These are phyloP conservation scores for Eutrigla gurnardus DNA, from an alignment of 2,797 vertebrate genomes.

Conservation along the genomic window DNA sequence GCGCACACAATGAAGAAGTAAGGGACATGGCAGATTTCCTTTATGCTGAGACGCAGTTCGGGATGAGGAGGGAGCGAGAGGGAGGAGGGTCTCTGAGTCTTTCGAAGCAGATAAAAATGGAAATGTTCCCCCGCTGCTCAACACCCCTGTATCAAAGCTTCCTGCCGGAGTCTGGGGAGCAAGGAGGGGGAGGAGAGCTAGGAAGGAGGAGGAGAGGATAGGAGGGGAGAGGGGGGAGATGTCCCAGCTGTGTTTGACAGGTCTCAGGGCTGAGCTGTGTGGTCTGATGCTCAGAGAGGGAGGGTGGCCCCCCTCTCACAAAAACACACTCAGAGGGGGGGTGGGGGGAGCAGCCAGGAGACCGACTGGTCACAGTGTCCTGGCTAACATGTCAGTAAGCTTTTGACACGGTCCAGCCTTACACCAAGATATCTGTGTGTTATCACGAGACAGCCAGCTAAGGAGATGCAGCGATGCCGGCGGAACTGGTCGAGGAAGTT, in stretches of 20 bases:
- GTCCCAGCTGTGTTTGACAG: conserved; percentile 86
- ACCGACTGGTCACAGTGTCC: conserved; percentile 70
- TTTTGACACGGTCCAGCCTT: conserved; percentile 69
- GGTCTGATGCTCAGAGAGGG: conserved; percentile 73
- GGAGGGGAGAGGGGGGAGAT: conserved; percentile 57
- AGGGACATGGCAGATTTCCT: conserved; percentile 63
- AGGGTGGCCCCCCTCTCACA: conserved; percentile 11
- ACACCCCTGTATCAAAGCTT: conserved; percentile 80
- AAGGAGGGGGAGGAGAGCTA: conserved; percentile 52
- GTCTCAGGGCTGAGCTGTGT: conserved; percentile 80
- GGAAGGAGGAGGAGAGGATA: conserved; percentile 53
- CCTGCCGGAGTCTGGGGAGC: conserved; percentile 73
- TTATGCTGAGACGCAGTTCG: conserved; percentile 77
- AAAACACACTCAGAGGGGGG: conserved; percentile 13
- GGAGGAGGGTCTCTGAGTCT: conserved; percentile 71
- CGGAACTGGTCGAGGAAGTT: conserved; percentile 5
- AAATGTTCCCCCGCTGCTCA: conserved; percentile 75
- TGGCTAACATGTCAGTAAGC: conserved; percentile 73
- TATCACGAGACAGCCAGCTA: conserved; percentile 41
- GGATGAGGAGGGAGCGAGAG: conserved; percentile 58
- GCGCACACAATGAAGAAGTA: conserved; percentile 52
- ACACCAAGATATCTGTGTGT: conserved; percentile 56
- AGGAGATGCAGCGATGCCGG: conserved; percentile 17
- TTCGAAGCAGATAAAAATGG: conserved; percentile 81
- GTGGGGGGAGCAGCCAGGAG: conserved; percentile 33